phyloP scores from a whole-genome alignment of 2,888 invertebrate species.

The Nycteola revayana region DNA sequence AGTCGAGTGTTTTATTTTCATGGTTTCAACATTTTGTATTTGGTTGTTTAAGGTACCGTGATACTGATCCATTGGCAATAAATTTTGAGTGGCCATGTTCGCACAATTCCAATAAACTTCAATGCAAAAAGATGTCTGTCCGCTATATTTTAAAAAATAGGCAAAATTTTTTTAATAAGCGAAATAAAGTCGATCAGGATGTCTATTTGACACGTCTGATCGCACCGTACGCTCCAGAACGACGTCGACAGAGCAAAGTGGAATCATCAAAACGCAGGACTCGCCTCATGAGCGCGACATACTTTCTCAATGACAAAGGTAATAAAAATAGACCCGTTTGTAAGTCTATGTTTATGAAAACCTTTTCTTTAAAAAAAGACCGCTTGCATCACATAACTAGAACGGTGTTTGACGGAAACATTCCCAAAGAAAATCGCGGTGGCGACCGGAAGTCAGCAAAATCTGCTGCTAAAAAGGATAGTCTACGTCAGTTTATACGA shows the following conservation, averaged over 20 bases:
- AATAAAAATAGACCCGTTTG: slow-evolving; percentile 9
- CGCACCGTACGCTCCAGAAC: slow-evolving; percentile 14
- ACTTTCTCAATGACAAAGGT: slow-evolving; percentile 9
- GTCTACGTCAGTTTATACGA: slow-evolving; percentile 23
- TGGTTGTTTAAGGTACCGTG: slow-evolving; percentile 2
- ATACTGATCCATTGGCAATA: slow-evolving; percentile 1
- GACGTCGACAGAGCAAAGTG: slow-evolving; percentile 9
- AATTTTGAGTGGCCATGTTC: slow-evolving; percentile 1
- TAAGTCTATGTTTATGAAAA: slow-evolving; percentile 7
- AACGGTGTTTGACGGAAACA: slow-evolving; percentile 11
- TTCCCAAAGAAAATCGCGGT: slow-evolving; percentile 9
- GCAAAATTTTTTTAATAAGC: slow-evolving; percentile 11
- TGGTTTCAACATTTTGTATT: slow-evolving; percentile 1
- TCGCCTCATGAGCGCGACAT: slow-evolving; percentile 7
- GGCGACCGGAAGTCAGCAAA: slow-evolving; percentile 9
- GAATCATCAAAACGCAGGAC: slow-evolving; percentile 5
- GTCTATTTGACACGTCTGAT: slow-evolving; percentile 15
- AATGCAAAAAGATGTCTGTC: slow-evolving; percentile 1
- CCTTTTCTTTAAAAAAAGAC: slow-evolving; percentile 5
- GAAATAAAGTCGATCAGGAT: slow-evolving; percentile 16
- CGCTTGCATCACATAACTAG: slow-evolving; percentile 5
- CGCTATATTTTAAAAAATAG: slow-evolving; percentile 1
- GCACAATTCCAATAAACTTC: slow-evolving; percentile 1
- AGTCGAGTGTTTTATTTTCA: slow-evolving; percentile 1
- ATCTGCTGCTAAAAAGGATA: slow-evolving; percentile 25